Evolutionary conservation across 2,888 invertebrate genomes (phyloP), one percentile per base, ranked within the genome.

Genomic region (Nomada fabriciana): DNA sequence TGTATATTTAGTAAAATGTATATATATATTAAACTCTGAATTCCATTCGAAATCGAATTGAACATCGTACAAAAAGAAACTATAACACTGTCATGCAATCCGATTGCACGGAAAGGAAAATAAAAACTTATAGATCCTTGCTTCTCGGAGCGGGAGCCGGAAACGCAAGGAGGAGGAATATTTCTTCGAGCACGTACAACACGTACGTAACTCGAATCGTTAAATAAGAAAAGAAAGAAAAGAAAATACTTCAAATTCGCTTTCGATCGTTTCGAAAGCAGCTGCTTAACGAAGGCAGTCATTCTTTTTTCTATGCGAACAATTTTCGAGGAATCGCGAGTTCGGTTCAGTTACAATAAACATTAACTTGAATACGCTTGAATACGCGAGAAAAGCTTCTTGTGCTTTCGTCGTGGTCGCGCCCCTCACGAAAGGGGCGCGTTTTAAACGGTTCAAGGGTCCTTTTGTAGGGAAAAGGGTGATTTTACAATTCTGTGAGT

Each of bases 401-500:
- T 1, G 60, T 55, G 61, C 15, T 20, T 47, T 23, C 25, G 9
- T 59, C 36, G 11, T 25, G 7, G 25, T 36, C n/a, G 1, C 50
- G 13, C 23, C 50, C 42, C 43, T n/a, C 1, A 0, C 3, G 3
- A 18, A 23, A 13, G 69, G n/a, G 20, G 25, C 11, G 36, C 23
- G 10, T 36, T 10, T 52, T 13, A 11, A 70, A 60, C 25, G n/a
- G n/a, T 29, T 36, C 25, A 20, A 23, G 23, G 57, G 69, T 53
- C 11, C 47, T 74, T 64, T 52, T 18, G 13, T 11, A 7, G 11
- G 1, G 11, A 23, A 53, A 65, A 50, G 13, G 7, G 57, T 59
- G 60, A 70, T 7, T 5, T 88, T 91, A 93, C 76, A 93, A 84
- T 84, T 94, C 93, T 53, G 93, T 93, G 52, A 93, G 90, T 11